These are phyloP conservation scores for Mythimna impura DNA, from an alignment of 2,888 invertebrate genomes.

Conservation along the genomic window DNA sequence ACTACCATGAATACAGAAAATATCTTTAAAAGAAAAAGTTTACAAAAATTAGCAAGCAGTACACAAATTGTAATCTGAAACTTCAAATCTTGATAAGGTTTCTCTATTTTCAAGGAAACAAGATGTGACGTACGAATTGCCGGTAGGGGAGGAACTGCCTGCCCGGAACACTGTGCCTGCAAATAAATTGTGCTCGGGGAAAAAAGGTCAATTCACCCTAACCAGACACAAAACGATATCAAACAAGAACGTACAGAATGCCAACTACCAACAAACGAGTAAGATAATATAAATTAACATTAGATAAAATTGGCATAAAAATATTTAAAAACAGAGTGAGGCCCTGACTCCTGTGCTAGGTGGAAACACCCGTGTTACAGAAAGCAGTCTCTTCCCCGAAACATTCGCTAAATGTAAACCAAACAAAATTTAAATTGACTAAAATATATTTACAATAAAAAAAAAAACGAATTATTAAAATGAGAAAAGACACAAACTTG, in stretches of 20 bases:
- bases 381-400: too few relatives aligned
- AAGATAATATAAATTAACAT: too few relatives aligned
- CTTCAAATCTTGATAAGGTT: not conserved
- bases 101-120: not conserved
- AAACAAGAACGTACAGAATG: conserved; percentile 19
- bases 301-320: too few relatives aligned
- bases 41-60: not conserved
- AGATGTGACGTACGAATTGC: conserved; percentile 19
- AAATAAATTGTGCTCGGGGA: conserved; percentile 41
- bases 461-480: too few relatives aligned
- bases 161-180: conserved; percentile 11
- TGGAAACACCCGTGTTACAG: too few relatives aligned
- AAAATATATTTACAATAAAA: too few relatives aligned
- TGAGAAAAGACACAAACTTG: too few relatives aligned
- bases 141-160: conserved; percentile 1
- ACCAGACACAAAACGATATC: conserved; percentile 4
- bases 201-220: conserved; percentile 52
- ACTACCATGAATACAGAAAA: not conserved
- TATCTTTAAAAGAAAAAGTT: not conserved
- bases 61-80: not conserved
- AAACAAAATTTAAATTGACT: too few relatives aligned
- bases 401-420: too few relatives aligned
- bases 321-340: too few relatives aligned
- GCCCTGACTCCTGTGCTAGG: too few relatives aligned
- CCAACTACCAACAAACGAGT: not conserved